Evolutionary conservation across 1,140 invertebrate genomes (phyloP), one percentile per base, ranked within the genome.

Genomic region (Sycophila sp.): DNA sequence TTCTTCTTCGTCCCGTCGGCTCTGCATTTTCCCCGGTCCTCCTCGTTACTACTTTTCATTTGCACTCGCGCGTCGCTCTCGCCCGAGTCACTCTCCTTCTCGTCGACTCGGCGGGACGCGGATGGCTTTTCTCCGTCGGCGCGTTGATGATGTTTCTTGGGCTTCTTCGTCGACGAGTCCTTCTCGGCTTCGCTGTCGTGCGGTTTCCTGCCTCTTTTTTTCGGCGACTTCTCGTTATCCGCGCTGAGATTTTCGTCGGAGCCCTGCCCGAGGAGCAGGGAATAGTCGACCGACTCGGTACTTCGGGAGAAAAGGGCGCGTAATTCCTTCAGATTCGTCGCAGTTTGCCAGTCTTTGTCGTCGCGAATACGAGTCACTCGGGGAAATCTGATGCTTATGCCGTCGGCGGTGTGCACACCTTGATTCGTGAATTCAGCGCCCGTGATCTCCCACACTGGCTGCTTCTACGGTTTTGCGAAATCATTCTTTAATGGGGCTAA

Each of bases 381-480:
- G 4, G 96, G 96, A 87, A 98, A 98, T 74, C 96, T 86, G 51
- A 98, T 95, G 3, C 95, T 97, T 76, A 98, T 97, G 5, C 95
- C 94, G 80, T 93, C 90, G 2, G 95, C 95, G 4, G 95, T 97
- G 78, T 98, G 96, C 17, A 93, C 88, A 53, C 95, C 93, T 69
- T 93, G 89, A 81, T 95, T 91, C 8, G 94, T 95, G 75, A 98
- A 94, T 84, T 98, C 96, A 0, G 96, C 96, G 0, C 96, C 96
- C 2, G 93, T 94, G 34, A 98, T 96, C 87, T 98, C 95, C 96
- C 96, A 98, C 15, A 98, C 93, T 3, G 94, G 96, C 80, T 95
- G 91, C 59, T 91, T 86, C 84, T 89, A 15, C 17, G 13, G n/a
- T n/a, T n/a, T n/a, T n/a, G n/a, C n/a, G n/a, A n/a, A n/a, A n/a